Base-by-base conservation (phyloP, 2,113 vertebrate species). In the Coreoperca whiteheadi region DNA sequence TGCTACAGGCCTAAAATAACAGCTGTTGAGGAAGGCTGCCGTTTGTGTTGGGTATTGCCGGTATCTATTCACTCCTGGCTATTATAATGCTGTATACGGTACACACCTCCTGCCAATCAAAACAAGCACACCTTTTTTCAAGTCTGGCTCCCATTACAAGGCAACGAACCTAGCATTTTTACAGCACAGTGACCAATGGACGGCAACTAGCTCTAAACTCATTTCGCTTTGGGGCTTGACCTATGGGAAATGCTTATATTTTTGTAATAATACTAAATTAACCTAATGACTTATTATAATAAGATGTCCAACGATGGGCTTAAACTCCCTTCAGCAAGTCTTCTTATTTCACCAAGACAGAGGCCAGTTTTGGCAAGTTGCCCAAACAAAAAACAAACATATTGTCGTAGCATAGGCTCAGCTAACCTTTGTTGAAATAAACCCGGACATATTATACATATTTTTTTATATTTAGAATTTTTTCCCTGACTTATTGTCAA, bases 71-170 rank as follows among this genome's bases (percentile, higher is more conserved):
- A 61, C 41, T 72, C 68, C 60, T 71, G 21, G 7, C 32, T 72
- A 28, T 81, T n/a, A 30, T 61, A 8, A 43, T 60, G 20, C 18
- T 23, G 6, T 15, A 63, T 32, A 25, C 18, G 1, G 43, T 65
- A 30, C 82, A 90, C 79, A 30, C 85, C 75, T 66, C 21, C 56
- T 68, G 53, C 1, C 63, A 83, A 48, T 71, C 79, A 78, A 54
- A 83, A 70, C 43, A 57, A 37, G 2, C 5, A 8, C 2, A 57
- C 23, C 46, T 77, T 41, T n/a, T 34, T 7, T 10, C 3, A 41
- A 9, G 14, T 18, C 9, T 34, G 48, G 63, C 18, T 68, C 23
- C 25, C 1, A 46, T 69, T 25, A 20, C 32, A n/a, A 34, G 4
- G 59, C n/a, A 57, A 10, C 11, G 11, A 23, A 51, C 37, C 32